Percentiles rank a stretch among this genome's conserved stretches.
Evolutionary conservation across 2,797 vertebrate species (phyloP).

Genomic region (Pangasius macronema): DNA sequence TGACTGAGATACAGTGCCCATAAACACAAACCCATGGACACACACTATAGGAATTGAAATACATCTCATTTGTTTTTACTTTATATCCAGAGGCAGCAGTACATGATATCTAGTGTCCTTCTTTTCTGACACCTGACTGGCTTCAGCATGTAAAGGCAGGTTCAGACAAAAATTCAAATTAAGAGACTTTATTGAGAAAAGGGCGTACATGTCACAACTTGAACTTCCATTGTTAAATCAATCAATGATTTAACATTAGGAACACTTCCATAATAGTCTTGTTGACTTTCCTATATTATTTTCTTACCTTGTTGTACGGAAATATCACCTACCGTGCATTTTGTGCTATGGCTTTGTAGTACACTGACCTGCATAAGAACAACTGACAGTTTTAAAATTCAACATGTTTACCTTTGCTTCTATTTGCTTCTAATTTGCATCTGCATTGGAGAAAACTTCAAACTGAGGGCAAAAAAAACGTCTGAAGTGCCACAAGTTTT

Average conservation of each 20-base stretch:
- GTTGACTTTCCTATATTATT: neutral
- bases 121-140: conserved; percentile 7
- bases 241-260: neutral
- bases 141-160: conserved; percentile 19
- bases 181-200: conserved; percentile 21
- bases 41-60: conserved; percentile 4
- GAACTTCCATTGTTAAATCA: conserved; percentile 13
- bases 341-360: neutral
- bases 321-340: neutral
- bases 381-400: neutral
- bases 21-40: neutral
- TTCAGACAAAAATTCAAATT: conserved; percentile 10
- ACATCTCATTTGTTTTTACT: conserved; percentile 10
- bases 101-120: neutral
- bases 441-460: neutral
- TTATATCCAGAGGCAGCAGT: conserved; percentile 15
- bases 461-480: neutral
- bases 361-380: neutral
- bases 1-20: neutral
- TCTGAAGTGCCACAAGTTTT: neutral
- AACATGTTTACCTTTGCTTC: neutral
- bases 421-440: conserved; percentile 1
- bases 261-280: neutral
- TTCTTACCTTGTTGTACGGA: neutral
- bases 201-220: neutral